Base-by-base conservation (phyloP, 2,797 vertebrate species). In the Lepidocolaptes lacrymiger region DNA sequence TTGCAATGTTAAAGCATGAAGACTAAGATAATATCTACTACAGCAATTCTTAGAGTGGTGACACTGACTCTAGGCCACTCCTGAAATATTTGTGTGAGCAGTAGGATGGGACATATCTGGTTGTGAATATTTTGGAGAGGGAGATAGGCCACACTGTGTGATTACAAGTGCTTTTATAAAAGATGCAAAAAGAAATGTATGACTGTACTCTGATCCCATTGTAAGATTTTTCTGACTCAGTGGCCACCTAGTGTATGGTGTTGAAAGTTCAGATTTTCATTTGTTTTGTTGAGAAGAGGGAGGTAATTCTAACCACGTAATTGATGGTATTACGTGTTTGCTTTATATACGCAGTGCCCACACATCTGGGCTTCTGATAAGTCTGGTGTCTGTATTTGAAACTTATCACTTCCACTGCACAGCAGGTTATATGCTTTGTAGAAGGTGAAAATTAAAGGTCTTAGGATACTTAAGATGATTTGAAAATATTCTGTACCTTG, bases 1-100 rank as follows among this genome's bases (percentile, higher is more conserved):
- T 66, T 43, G 34, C 34, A 75, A 27, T 0, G 0, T 32, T 34
- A 56, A 52, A 23, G 2, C 8, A 34, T 2, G 2, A 43, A 85
- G 9, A 5, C 21, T 20, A 20, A 73, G n/a, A 14, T 49, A 41
- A 5, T 66, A 73, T 6, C 34, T 69, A 5, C 27, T 52, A 8
- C 15, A 75, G 46, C 22, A 71, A 4, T 79, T 78, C n/a, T 58
- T 37, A n/a, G 11, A 46, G 34, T 16, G 2, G 13, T 84, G 36
- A 3, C 26, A 54, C 5, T 15, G 37, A 4, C 15, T 49, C 44
- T 52, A 48, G 27, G 16, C 5, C 19, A 10, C 30, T 71, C 19
- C 17, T 9, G 41, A 83, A 76, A 17, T n/a, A 8, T 24, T 68
- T 4, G 0, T 28, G 26, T 56, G 28, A 56, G 7, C 16, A 14